phyloP scores from a whole-genome alignment of 2,888 invertebrate species.

The Saturnia japonica region DNA sequence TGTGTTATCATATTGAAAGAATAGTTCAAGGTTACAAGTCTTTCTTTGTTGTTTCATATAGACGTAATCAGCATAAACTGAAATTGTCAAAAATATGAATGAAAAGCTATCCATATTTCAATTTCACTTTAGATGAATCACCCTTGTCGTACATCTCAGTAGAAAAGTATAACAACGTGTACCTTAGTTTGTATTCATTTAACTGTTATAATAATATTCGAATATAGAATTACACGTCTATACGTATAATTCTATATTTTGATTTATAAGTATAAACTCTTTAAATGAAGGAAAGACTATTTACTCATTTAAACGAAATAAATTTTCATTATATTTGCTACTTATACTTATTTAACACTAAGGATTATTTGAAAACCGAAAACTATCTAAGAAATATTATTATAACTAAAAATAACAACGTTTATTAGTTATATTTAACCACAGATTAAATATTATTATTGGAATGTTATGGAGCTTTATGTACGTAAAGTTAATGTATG shows the following conservation, averaged over 20 bases:
- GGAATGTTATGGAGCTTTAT: background rate
- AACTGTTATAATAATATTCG: background rate
- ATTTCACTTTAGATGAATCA: no score
- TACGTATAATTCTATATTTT: background rate
- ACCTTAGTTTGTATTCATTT: background rate
- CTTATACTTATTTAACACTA: background rate
- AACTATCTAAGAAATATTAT: background rate
- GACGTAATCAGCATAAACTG: no score
- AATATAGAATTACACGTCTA: background rate
- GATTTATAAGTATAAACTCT: background rate
- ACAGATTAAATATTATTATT: background rate
- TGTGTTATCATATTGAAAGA: no score
- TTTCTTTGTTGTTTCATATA: no score
- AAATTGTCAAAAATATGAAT: no score
- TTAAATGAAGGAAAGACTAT: background rate
- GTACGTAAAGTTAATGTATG: background rate
- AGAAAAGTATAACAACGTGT: no score
- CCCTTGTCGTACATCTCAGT: no score
- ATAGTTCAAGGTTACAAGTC: no score
- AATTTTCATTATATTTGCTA: background rate
- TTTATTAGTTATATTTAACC: background rate
- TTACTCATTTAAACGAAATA: background rate
- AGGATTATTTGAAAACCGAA: background rate
- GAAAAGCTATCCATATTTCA: no score
- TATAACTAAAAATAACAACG: background rate